These are phyloP conservation scores for Lithodes maja DNA, from an alignment of 2,888 invertebrate species.

Conservation along the genomic window DNA sequence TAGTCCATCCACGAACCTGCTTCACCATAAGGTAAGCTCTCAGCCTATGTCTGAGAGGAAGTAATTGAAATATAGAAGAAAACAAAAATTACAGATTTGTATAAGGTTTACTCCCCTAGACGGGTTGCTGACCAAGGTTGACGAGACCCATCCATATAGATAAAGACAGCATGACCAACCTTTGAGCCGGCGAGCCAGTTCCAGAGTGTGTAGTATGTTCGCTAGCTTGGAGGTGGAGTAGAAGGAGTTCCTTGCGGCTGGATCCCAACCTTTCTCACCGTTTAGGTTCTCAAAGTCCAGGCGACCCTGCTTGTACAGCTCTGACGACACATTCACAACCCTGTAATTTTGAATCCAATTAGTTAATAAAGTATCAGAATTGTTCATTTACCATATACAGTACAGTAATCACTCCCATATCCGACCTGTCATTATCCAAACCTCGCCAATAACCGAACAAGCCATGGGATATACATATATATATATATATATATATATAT, in stretches of 20 bases:
- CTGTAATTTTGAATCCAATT: slow-evolving; percentile 75
- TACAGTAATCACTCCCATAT: background rate
- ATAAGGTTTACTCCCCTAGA: no score
- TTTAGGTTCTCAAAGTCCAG: slow-evolving; percentile 80
- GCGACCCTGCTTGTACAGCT: slow-evolving; percentile 82
- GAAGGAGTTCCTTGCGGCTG: slow-evolving; percentile 77
- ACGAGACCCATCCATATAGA: no score
- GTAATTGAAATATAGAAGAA: no score
- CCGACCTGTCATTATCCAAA: no score
- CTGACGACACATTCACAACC: slow-evolving; percentile 83
- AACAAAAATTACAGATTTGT: no score
- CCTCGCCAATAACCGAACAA: no score
- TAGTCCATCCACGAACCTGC: no score
- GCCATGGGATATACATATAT: background rate
- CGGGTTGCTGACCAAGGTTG: no score
- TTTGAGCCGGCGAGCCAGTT: slow-evolving; percentile 79
- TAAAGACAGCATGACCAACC: slow-evolving; percentile 18
- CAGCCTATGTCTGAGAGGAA: no score
- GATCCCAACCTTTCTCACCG: slow-evolving; percentile 77
- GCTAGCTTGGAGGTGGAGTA: slow-evolving; percentile 87
- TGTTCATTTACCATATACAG: background rate
- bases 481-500: background rate
- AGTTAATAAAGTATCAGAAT: background rate
- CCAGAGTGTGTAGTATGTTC: slow-evolving; percentile 83
- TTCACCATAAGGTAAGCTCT: no score